These are phyloP conservation scores for Drosophila busckii DNA, from an alignment of 1,140 invertebrate species.

Conservation along the genomic window DNA sequence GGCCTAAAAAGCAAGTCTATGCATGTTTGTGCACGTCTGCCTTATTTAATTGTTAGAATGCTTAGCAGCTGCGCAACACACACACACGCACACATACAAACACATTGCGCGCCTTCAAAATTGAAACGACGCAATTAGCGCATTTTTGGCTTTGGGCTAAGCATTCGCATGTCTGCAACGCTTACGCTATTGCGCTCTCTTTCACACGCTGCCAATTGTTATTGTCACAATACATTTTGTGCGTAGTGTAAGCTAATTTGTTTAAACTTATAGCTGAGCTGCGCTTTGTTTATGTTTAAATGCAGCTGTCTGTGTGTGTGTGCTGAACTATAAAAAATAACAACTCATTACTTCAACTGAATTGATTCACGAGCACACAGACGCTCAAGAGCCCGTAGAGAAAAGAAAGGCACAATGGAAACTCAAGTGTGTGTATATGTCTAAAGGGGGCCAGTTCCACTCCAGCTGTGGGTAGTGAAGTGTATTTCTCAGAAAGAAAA, in stretches of 20 bases:
- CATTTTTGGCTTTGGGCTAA: background rate
- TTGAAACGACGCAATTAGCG: background rate
- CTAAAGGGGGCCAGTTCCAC: too few species aligned
- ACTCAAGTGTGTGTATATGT: too few species aligned
- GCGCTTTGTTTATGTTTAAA: background rate
- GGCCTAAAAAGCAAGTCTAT: too few species aligned
- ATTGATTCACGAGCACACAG: slow-evolving; percentile 45
- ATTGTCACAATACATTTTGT: slow-evolving; percentile 1
- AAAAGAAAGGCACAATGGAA: background rate
- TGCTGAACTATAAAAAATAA: slow-evolving; percentile 39
- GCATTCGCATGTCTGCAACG: background rate
- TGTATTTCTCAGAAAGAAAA: too few species aligned
- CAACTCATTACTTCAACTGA: slow-evolving; percentile 63
- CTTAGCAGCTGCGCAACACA: too few species aligned
- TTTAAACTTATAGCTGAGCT: too few species aligned
- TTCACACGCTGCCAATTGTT: too few species aligned
- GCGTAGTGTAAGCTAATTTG: slow-evolving; percentile 9
- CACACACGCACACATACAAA: too few species aligned
- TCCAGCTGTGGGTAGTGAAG: too few species aligned
- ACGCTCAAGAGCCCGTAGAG: slow-evolving; percentile 18
- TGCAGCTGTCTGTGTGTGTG: slow-evolving; percentile 3
- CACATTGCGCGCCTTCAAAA: background rate
- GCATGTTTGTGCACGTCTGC: too few species aligned
- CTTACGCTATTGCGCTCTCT: background rate
- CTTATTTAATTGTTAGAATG: too few species aligned